These are phyloP conservation scores for Alethe castanea DNA, from an alignment of 2,113 vertebrate genomes.

Conservation along the genomic window DNA sequence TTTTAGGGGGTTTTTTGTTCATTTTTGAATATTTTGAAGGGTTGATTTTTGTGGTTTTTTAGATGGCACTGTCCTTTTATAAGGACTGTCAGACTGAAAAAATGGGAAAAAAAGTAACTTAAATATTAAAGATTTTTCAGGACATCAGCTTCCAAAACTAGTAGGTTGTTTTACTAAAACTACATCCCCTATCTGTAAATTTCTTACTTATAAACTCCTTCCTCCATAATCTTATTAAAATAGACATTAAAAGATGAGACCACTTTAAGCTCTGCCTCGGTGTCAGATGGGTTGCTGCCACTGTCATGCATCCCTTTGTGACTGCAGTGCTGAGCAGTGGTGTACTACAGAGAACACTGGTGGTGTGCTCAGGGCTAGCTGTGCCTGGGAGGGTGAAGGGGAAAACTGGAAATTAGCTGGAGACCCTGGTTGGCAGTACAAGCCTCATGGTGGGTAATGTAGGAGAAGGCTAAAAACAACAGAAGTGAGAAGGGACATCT, in stretches of 20 bases:
- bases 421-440: neutral
- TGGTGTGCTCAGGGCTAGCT: neutral
- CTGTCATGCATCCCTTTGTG: neutral
- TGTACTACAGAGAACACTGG: fast-evolving
- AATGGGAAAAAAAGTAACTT: neutral
- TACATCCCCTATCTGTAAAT: neutral
- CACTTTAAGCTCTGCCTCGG: neutral
- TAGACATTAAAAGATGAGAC: neutral
- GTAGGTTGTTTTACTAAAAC: neutral
- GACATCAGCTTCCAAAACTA: neutral
- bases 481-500: neutral
- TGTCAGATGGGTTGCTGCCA: neutral
- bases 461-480: neutral
- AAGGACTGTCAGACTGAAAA: neutral
- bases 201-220: neutral
- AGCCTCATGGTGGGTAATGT: neutral
- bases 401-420: neutral
- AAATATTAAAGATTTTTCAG: neutral
- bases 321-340: neutral
- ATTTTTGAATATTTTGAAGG: no score
- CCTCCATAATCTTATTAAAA: neutral
- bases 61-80: neutral
- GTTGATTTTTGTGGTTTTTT: neutral
- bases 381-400: neutral
- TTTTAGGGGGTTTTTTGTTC: no score